Evolutionary conservation across 2,797 vertebrate genomes (phyloP).

Genomic region (Macropus fuliginosus): DNA sequence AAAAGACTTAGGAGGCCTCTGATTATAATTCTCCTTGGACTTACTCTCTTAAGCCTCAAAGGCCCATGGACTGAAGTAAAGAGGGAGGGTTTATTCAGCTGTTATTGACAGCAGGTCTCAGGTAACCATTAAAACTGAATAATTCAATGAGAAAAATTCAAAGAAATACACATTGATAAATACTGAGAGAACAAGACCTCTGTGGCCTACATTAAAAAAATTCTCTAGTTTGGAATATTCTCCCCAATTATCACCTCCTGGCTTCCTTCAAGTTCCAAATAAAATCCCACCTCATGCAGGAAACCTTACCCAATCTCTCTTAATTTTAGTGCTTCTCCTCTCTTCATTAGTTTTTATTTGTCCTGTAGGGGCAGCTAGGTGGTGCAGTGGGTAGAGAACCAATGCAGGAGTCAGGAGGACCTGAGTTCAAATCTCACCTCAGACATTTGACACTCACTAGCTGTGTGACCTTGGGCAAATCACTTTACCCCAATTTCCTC

Average conservation of each 20-base stretch:
- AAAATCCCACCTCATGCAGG: background rate
- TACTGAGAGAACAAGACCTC: background rate
- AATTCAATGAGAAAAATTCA: background rate
- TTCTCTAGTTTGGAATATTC: background rate
- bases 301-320: background rate
- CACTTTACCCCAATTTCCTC: too few relatives aligned
- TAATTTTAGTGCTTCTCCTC: background rate
- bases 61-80: background rate
- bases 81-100: background rate
- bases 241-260: background rate
- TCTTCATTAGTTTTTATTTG: background rate
- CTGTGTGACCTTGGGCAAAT: too few relatives aligned
- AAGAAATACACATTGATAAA: background rate
- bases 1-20: background rate
- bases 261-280: background rate
- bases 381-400: too few relatives aligned
- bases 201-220: background rate
- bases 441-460: too few relatives aligned
- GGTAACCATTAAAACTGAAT: background rate
- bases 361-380: background rate
- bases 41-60: background rate
- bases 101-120: background rate
- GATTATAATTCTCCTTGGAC: background rate
- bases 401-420: too few relatives aligned
- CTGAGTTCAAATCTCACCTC: too few relatives aligned